phyloP scores from a whole-genome alignment of 2,888 invertebrate species.

The Mechanitis mazaeus region DNA sequence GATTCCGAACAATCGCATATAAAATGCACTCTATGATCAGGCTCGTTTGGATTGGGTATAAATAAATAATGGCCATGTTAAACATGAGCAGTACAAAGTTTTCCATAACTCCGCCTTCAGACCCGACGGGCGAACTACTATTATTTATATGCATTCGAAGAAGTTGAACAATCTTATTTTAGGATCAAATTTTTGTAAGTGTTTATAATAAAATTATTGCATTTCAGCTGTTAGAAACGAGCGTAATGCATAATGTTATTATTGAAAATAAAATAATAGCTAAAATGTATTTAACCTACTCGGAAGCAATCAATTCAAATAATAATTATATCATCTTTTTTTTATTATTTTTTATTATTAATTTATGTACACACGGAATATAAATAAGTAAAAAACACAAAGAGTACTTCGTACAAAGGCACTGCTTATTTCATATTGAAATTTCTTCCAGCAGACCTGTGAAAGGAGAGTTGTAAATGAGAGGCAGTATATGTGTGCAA shows the following conservation, averaged over 20 bases:
- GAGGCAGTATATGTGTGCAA: no score
- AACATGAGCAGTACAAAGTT: conserved; percentile 25
- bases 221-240: background rate
- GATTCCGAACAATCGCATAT: conserved; percentile 27
- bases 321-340: no score
- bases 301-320: no score
- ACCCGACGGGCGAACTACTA: conserved; percentile 2
- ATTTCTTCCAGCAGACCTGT: no score
- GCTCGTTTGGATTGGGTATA: conserved; percentile 23
- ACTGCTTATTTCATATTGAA: no score
- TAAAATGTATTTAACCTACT: no score
- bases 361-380: no score
- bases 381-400: no score
- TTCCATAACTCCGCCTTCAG: conserved; percentile 9
- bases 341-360: no score
- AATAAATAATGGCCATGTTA: conserved; percentile 26
- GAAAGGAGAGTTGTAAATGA: no score
- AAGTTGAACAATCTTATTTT: conserved; percentile 4
- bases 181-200: background rate
- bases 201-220: conserved; percentile 5
- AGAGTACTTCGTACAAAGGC: no score
- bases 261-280: no score
- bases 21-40: conserved; percentile 27
- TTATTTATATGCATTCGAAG: conserved; percentile 4
- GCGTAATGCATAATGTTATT: background rate